phyloP scores from a whole-genome alignment of 2,113 vertebrate genomes.

The Amblyornis subalaris region DNA sequence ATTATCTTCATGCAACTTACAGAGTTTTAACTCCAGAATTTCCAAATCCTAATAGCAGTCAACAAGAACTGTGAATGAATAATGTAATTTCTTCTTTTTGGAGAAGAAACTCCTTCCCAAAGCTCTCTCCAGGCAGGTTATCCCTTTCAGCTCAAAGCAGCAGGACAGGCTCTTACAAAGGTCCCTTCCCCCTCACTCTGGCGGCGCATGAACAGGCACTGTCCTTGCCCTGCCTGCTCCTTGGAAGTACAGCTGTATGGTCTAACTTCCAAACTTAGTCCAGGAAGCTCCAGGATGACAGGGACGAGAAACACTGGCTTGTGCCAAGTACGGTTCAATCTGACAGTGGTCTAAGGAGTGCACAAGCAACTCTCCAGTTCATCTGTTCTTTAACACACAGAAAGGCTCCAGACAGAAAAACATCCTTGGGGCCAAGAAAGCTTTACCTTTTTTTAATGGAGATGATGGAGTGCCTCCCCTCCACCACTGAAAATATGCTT shows the following conservation, averaged over 20 bases:
- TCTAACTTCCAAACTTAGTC: neutral
- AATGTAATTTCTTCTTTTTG: neutral
- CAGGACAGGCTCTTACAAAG: too few species aligned
- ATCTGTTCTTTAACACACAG: neutral
- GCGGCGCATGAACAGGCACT: accelerated
- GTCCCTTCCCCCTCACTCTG: neutral
- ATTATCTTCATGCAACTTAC: neutral
- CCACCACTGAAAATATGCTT: neutral
- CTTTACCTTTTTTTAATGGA: neutral
- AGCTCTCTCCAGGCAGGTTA: neutral
- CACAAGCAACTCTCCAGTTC: neutral
- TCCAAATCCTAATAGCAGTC: neutral
- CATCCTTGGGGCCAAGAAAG: neutral
- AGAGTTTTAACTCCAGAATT: slow-evolving; percentile 41
- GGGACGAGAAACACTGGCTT: accelerated
- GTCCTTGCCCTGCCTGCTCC: neutral
- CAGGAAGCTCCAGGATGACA: neutral
- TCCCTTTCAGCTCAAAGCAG: neutral
- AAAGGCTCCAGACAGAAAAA: neutral
- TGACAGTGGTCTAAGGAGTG: neutral
- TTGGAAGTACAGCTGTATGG: neutral
- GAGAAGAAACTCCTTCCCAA: neutral
- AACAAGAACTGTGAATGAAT: neutral
- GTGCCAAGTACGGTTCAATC: neutral
- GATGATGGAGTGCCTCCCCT: neutral